Evolutionary conservation across 2,113 vertebrate genomes (phyloP), one percentile per base, ranked within the genome.

Genomic region (Sporophila hypoxantha): DNA sequence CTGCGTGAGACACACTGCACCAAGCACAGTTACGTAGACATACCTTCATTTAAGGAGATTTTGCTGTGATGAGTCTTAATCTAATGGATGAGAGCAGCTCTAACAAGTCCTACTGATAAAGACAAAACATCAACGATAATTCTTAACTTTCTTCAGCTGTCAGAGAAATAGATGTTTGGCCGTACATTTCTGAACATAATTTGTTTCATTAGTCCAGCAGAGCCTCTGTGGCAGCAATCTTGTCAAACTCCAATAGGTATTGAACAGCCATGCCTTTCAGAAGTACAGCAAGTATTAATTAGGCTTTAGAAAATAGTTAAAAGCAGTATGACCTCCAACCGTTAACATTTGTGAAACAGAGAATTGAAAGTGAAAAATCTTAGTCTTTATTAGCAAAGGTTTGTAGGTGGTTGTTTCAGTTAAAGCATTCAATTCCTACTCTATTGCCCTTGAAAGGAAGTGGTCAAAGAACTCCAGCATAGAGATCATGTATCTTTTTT

Each of bases 41-140:
- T 77, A 27, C 76, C 22, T 89, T 77, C 3, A 1, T 69, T 67
- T 77, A 91, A 91, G 85, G 47, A 92, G 88, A 82, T 89, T 92
- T 87, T 62, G 36, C 50, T 77, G 65, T 83, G 65, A 75, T 74
- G 53, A 18, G 36, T 67, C 68, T 92, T 92, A 85, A 64, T 32
- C 53, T 92, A 87, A 89, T 91, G 52, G 25, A 79, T 77, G 27
- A 91, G 49, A 83, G 25, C 88, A 85, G 39, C 56, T 70, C 12
- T 74, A 80, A 47, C 17, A 44, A 80, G 61, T 60, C 34, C 26
- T 74, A 23, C 25, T 75, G 76, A 37, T 32, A 66, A 57, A 89
- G 52, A 49, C 44, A 75, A 87, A 89, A 37, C 53, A 75, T 75
- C 61, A 82, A 3, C 44, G 52, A 17, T 80, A 92, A 87, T 67